phyloP scores from a whole-genome alignment of 2,797 vertebrate genomes.

The Manis crassicaudata region DNA sequence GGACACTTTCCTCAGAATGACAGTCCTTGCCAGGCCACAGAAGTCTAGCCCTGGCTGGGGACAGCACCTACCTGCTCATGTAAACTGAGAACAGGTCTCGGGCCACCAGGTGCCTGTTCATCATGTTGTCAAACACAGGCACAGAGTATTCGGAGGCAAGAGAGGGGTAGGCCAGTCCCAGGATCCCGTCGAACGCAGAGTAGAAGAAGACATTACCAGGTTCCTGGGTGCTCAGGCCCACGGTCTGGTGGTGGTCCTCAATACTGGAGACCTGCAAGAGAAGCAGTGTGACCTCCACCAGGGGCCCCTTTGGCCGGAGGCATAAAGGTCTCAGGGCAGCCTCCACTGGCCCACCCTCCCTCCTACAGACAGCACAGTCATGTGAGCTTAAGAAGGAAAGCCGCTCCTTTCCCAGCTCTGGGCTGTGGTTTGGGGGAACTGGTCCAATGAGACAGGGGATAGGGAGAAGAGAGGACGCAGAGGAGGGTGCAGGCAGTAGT shows the following conservation, averaged over 20 bases:
- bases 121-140: conserved; percentile 88
- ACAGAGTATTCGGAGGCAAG: conserved; percentile 81
- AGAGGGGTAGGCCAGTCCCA: conserved; percentile 87
- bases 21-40: background rate
- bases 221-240: conserved; percentile 86
- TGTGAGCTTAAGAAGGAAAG: background rate
- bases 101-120: conserved; percentile 84
- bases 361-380: too few relatives aligned
- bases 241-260: conserved; percentile 81
- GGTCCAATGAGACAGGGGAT: fast-evolving
- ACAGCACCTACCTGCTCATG: conserved; percentile 82
- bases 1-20: fast-evolving
- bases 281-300: fast-evolving
- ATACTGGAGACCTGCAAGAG: conserved; percentile 82
- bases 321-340: background rate
- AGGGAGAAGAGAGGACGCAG: fast-evolving
- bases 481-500: background rate
- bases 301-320: background rate
- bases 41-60: fast-evolving
- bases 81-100: conserved; percentile 87
- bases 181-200: conserved; percentile 84
- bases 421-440: background rate
- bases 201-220: conserved; percentile 84
- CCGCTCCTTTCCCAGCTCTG: background rate
- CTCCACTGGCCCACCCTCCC: fast-evolving